Conservation (phyloP, 2,888 invertebrate species). For the Macrostomum cliftonense region DNA sequence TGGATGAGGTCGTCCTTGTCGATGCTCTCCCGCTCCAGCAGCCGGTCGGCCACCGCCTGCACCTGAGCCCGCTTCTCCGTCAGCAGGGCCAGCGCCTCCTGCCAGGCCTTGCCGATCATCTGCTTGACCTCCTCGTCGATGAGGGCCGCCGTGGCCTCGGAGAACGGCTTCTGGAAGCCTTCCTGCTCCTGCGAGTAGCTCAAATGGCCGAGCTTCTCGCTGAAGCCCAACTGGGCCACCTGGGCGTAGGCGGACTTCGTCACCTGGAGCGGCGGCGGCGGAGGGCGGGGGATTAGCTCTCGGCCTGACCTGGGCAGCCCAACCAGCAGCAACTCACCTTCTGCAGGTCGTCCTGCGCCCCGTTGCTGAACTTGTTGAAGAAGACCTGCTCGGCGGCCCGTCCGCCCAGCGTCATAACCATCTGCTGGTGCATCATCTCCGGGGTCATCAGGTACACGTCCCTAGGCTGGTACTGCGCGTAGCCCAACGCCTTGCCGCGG, state of each 20-base stretch:
- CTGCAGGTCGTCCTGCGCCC: conserved; percentile 90
- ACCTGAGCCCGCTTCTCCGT: conserved; percentile 63
- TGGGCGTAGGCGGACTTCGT: conserved; percentile 21
- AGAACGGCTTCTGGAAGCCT: conserved; percentile 48
- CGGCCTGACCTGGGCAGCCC: no score
- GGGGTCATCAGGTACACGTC: conserved; percentile 90
- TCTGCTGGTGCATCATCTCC: conserved; percentile 84
- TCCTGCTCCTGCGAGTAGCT: conserved; percentile 83
- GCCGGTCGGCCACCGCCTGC: conserved; percentile 62
- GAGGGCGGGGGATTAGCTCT: neutral
- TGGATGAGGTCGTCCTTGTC: conserved; percentile 94
- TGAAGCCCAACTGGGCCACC: conserved; percentile 94
- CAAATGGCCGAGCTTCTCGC: conserved; percentile 79
- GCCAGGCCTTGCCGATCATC: conserved; percentile 59
- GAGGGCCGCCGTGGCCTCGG: conserved; percentile 66
- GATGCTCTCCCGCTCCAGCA: conserved; percentile 79
- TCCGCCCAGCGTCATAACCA: conserved; percentile 99
- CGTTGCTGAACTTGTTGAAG: conserved; percentile 83
- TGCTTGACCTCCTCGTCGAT: conserved; percentile 76
- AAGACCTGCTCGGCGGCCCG: conserved; percentile 90
- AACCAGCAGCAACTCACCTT: conserved; percentile 60
- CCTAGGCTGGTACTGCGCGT: conserved; percentile 93
- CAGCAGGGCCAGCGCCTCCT: conserved; percentile 57
- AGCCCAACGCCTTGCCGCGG: conserved; percentile 87
- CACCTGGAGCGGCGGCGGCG: neutral